Conservation (phyloP, 2,888 invertebrate genomes). For the Bedellia somnulentella region DNA sequence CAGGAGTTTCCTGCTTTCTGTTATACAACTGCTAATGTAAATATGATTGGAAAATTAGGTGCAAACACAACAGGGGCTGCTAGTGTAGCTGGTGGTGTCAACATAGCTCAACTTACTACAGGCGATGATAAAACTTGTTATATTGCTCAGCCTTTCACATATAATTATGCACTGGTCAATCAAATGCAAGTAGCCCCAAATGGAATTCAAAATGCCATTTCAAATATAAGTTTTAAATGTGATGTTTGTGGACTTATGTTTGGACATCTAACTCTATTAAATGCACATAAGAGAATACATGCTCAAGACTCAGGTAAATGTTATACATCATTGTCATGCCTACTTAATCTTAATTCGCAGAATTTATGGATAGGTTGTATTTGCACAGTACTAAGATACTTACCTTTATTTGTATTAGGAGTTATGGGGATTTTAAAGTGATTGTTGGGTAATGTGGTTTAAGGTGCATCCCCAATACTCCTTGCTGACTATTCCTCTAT, state of each 20-base stretch:
- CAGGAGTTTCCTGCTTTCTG: slow-evolving; percentile 73
- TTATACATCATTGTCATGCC: slow-evolving; percentile 1
- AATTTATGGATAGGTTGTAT: background rate
- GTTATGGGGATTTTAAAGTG: too few species aligned
- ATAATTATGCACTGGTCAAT: slow-evolving; percentile 83
- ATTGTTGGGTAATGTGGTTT: too few species aligned
- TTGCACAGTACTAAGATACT: too few species aligned
- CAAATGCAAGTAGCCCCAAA: slow-evolving; percentile 80
- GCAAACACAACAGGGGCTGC: slow-evolving; percentile 33
- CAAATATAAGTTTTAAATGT: slow-evolving; percentile 85
- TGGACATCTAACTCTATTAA: slow-evolving; percentile 77
- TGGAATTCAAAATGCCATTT: slow-evolving; percentile 70
- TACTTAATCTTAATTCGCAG: slow-evolving; percentile 1
- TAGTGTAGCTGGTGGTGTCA: slow-evolving; percentile 60
- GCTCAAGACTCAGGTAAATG: slow-evolving; percentile 60
- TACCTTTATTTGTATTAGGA: too few species aligned
- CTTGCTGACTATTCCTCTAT: too few species aligned
- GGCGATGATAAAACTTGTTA: slow-evolving; percentile 72
- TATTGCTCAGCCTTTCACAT: slow-evolving; percentile 74
- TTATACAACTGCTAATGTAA: slow-evolving; percentile 66
- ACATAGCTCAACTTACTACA: slow-evolving; percentile 68
- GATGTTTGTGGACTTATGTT: slow-evolving; percentile 87
- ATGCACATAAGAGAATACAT: slow-evolving; percentile 84
- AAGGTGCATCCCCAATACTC: too few species aligned
- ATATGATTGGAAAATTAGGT: slow-evolving; percentile 68